Conservation (phyloP, 2,113 vertebrate genomes). For the Grammomys dolichurus region DNA sequence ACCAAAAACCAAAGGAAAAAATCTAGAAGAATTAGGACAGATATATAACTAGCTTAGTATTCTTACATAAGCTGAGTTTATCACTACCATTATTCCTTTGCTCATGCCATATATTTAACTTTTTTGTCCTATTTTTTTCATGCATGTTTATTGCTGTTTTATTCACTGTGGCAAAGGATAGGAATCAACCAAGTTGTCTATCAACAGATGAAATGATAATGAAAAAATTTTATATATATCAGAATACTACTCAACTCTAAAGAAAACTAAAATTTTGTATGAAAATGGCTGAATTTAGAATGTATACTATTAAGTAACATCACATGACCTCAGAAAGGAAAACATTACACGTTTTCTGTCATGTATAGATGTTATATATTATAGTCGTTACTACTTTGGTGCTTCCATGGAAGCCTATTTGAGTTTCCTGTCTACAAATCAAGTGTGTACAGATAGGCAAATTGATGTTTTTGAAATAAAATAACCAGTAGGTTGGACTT, state of each 20-base stretch:
- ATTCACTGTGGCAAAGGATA: neutral
- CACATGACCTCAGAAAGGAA: neutral
- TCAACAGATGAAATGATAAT: neutral
- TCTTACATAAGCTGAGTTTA: no score
- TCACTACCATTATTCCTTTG: neutral
- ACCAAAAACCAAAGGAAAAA: neutral
- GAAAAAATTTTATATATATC: neutral
- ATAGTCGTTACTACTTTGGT: slow-evolving; percentile 9
- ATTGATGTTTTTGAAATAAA: slow-evolving; percentile 19
- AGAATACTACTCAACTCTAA: neutral
- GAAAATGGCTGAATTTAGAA: neutral
- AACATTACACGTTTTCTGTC: neutral
- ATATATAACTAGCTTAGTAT: neutral
- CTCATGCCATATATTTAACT: neutral
- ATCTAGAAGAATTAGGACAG: neutral
- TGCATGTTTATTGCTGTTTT: neutral
- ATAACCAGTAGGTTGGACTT: neutral
- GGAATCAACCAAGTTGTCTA: neutral
- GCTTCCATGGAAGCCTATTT: neutral
- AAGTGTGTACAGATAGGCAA: neutral
- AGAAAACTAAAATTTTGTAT: neutral
- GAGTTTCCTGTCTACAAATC: neutral
- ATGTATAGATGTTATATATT: neutral
- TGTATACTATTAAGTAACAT: neutral
- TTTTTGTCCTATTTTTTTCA: neutral